A percentile compares a stretch with the other conserved stretches of the same genome.
phyloP scores from a whole-genome alignment of 2,888 invertebrate species.

The Himalopsyche japonica region DNA sequence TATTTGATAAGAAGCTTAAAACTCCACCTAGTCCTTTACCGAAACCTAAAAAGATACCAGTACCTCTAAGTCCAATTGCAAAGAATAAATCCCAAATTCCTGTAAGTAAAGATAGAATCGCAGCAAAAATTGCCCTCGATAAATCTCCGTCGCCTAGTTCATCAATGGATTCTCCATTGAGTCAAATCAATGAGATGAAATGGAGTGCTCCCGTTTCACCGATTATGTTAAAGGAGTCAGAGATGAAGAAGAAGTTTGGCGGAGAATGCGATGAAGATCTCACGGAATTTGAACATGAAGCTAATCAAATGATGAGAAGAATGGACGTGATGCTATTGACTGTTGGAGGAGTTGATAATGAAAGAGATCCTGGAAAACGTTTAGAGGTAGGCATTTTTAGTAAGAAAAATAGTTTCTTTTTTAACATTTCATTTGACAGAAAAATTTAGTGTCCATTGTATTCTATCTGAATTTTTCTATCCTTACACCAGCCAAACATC shows the following conservation, averaged over 20 bases:
- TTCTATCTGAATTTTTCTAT: too few relatives aligned
- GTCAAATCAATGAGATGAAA: slow-evolving; percentile 16
- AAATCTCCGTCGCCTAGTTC: slow-evolving; percentile 28
- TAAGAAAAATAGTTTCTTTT: too few relatives aligned
- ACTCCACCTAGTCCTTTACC: slow-evolving; percentile 44
- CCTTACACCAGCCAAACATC: too few relatives aligned
- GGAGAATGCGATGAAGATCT: slow-evolving; percentile 50
- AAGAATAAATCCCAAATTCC: slow-evolving; percentile 44
- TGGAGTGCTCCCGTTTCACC: slow-evolving; percentile 30
- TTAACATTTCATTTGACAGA: too few relatives aligned
- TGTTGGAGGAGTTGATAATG: slow-evolving; percentile 61
- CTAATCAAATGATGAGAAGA: slow-evolving; percentile 58
- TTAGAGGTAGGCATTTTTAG: slow-evolving; percentile 56
- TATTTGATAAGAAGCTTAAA: slow-evolving; percentile 35
- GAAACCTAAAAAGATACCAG: slow-evolving; percentile 32
- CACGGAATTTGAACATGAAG: slow-evolving; percentile 52
- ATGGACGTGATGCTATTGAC: slow-evolving; percentile 64
- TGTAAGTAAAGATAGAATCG: slow-evolving; percentile 44
- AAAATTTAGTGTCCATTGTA: too few relatives aligned
- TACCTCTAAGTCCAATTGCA: slow-evolving; percentile 34
- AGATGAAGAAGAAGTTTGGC: slow-evolving; percentile 43
- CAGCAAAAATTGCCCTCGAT: slow-evolving; percentile 27
- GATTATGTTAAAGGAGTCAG: slow-evolving; percentile 27
- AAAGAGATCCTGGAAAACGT: slow-evolving; percentile 65
- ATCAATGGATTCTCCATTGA: slow-evolving; percentile 30